Conservation (phyloP, 2,888 invertebrate species). For the Aporophyla lueneburgensis region DNA sequence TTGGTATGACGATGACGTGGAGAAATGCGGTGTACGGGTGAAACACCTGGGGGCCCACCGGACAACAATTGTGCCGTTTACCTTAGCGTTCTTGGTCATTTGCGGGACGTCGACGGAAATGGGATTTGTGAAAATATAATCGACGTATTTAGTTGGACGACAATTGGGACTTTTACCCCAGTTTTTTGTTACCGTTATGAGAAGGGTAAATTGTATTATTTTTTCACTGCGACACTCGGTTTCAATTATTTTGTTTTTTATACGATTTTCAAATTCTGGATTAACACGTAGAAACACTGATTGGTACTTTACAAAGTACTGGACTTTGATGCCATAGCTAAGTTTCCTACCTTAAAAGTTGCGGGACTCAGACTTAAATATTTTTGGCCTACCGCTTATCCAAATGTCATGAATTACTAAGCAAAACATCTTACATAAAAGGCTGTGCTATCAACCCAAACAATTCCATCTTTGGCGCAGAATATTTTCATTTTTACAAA, state of each 20-base stretch:
- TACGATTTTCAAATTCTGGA: not conserved
- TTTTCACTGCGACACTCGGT: not conserved
- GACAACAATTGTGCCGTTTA: slow-evolving; percentile 70
- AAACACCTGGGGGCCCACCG: slow-evolving; percentile 75
- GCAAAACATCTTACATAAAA: not conserved
- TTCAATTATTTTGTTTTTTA: slow-evolving; percentile 6
- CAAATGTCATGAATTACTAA: not conserved
- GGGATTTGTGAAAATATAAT: slow-evolving; percentile 67
- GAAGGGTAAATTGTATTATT: not conserved
- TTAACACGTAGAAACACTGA: too few relatives aligned
- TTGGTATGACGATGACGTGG: slow-evolving; percentile 80
- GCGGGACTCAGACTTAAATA: not conserved
- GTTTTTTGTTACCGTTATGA: slow-evolving; percentile 40
- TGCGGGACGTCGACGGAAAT: slow-evolving; percentile 63
- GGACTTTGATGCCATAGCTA: not conserved
- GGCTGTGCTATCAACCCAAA: not conserved
- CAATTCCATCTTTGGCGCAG: not conserved
- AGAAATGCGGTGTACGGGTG: slow-evolving; percentile 75
- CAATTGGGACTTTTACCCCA: slow-evolving; percentile 59
- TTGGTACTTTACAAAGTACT: not conserved
- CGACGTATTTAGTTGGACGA: slow-evolving; percentile 58
- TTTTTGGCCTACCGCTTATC: too few relatives aligned
- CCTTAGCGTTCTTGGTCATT: slow-evolving; percentile 69
- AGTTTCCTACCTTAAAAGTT: not conserved
- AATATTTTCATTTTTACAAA: slow-evolving; percentile 11